Base-by-base conservation (phyloP, 2,888 invertebrate species). In the Polydrusus pterygomalis region DNA sequence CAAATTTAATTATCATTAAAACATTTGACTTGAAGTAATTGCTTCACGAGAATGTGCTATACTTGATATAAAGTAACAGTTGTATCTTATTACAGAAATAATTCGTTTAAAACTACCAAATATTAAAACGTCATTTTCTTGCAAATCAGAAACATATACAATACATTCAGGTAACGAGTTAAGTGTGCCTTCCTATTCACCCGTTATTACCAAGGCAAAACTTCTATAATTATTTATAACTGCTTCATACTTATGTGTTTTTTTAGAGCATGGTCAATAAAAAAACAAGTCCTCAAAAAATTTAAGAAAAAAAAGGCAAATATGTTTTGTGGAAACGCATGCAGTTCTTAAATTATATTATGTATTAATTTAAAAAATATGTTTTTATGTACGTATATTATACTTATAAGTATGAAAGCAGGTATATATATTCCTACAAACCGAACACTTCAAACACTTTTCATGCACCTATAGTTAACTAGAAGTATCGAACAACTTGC, bases 81-180 rank as follows among this genome's bases (percentile, higher is more conserved):
- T n/a, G n/a, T n/a, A n/a, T n/a, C n/a, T n/a, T n/a, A n/a, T n/a
- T n/a, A n/a, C n/a, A n/a, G n/a, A n/a, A n/a, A n/a, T n/a, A n/a
- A n/a, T n/a, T n/a, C n/a, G n/a, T n/a, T n/a, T n/a, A n/a, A n/a
- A 25, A 25, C 25, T 25, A 25, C 1, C 1, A 25, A 74, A 68
- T 60, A 72, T 56, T 58, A 72, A 65, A 72, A 65, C 20, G 15
- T 17, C 62, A 51, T 40, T 67, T 18, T 30, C 3, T 62, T 58
- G 63, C 65, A 75, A 75, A 75, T 70, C 75, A 75, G 75, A 76
- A 63, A 76, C 76, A 69, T 68, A 60, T 74, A 62, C 51, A 65
- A 60, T 74, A 62, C 51, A 65, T 77, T 77, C 74, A 77, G 77
- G 77, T 77, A 74, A 77, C 77, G 70, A 74, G 70, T 74, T 65